Evolutionary conservation across 1,140 invertebrate genomes (phyloP), one percentile per base, ranked within the genome.

Genomic region (Himalopsyche phryganea): DNA sequence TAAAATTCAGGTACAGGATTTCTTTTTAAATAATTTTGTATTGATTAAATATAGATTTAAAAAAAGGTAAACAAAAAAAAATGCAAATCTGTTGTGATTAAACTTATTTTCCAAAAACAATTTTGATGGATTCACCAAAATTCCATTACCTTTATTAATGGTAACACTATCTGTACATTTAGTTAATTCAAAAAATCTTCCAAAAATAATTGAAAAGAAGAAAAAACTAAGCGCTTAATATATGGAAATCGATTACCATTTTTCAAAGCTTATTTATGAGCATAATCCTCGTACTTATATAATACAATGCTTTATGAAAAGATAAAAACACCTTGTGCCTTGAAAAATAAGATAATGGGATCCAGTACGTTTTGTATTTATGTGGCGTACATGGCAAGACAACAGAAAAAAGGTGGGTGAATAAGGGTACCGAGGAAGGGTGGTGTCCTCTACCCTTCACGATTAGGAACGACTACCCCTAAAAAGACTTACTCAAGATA

Each of bases 391-490:
- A 18, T 40, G 46, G n/a, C 35, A 35, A 28, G 23, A 28, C 23
- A 28, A 28, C 23, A 28, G 23, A 28, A 28, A 28, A 28, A 9
- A 5, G 23, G 23, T 5, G 23, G 23, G 23, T 3, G 23, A 3
- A 5, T 3, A 28, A 28, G 9, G 23, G 23, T 5, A 9, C 4
- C 23, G 23, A 28, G 14, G 23, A 20, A 28, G 13, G 44, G 45
- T 20, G 41, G 11, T 15, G 13, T 23, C 7, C 28, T 40, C 52
- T 13, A 20, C 35, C 11, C 36, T 14, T 15, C 13, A 11, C 7
- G 42, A 32, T 48, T 47, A 47, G 36, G 36, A 56, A 40, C 23
- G 19, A 48, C n/a, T 40, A 41, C 19, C 47, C 47, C 17, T n/a
- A 23, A 40, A n/a, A 28, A 28, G 23, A 28, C 23, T 28, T 28